phyloP scores from a whole-genome alignment of 2,113 vertebrate species.

The Patagioenas fasciata region DNA sequence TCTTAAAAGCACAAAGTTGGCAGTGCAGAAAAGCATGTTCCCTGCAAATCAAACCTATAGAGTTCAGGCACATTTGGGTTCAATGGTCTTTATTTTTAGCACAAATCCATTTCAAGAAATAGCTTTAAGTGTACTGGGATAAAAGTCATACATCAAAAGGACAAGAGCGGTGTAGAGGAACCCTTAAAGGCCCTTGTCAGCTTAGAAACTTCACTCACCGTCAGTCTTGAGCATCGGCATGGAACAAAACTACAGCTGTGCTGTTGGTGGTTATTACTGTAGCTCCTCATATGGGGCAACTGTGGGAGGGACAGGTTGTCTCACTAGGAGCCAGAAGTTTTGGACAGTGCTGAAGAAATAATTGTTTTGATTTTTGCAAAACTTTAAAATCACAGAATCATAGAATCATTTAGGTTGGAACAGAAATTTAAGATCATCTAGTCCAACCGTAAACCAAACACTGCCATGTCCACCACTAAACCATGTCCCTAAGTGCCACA shows the following conservation, averaged over 20 bases:
- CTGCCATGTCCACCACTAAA: too few species aligned
- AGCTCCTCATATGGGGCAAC: not conserved
- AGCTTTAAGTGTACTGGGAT: not conserved
- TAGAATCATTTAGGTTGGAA: too few species aligned
- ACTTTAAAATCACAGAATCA: not conserved
- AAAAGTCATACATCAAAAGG: constrained; percentile 5
- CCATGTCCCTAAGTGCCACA: too few species aligned
- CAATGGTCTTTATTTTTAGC: constrained; percentile 60
- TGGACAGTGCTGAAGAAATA: not conserved
- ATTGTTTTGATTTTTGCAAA: not conserved
- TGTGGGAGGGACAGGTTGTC: not conserved
- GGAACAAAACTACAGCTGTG: not conserved
- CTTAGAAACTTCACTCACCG: not conserved
- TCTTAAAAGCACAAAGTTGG: constrained; percentile 40
- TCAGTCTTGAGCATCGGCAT: not conserved
- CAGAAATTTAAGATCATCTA: too few species aligned
- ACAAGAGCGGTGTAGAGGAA: not conserved
- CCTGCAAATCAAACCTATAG: constrained; percentile 37
- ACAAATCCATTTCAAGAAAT: constrained; percentile 29
- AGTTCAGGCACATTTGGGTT: constrained; percentile 23
- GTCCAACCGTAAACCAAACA: too few species aligned
- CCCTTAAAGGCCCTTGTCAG: not conserved
- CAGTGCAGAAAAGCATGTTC: constrained; percentile 11
- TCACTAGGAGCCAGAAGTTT: not conserved
- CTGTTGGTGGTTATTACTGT: not conserved